phyloP scores from a whole-genome alignment of 2,888 invertebrate genomes.

The Idaea aversata region DNA sequence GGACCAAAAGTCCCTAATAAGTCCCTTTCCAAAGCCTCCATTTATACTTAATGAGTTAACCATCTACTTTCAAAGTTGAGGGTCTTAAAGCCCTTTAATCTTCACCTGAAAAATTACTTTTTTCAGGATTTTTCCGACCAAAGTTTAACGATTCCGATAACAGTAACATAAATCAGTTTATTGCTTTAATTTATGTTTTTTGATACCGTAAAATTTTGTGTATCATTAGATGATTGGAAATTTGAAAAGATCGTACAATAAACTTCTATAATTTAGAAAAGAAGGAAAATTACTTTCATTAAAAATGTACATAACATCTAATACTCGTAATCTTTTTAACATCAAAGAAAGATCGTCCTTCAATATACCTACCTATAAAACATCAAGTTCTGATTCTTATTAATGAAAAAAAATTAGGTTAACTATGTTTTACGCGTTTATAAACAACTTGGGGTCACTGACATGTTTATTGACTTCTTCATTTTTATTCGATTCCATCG shows the following conservation, averaged over 20 bases:
- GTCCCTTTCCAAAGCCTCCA: constrained; percentile 27
- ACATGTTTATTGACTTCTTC: constrained; percentile 10
- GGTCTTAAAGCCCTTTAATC: constrained; percentile 34
- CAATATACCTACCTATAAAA: too few relatives aligned
- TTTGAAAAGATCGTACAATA: background rate
- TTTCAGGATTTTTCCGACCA: constrained; percentile 28
- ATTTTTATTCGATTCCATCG: constrained; percentile 10
- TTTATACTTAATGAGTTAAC: constrained; percentile 31
- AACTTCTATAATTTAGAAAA: too few relatives aligned
- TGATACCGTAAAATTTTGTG: constrained; percentile 17
- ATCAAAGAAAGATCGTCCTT: too few relatives aligned
- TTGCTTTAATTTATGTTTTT: constrained; percentile 17
- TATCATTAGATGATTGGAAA: constrained; percentile 7
- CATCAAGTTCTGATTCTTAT: constrained; percentile 13
- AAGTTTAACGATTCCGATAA: constrained; percentile 35
- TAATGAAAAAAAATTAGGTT: constrained; percentile 21
- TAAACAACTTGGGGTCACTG: constrained; percentile 18
- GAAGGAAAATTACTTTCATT: too few relatives aligned
- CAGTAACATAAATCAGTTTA: constrained; percentile 35
- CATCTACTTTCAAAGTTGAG: constrained; percentile 25
- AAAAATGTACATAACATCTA: too few relatives aligned
- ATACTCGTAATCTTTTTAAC: too few relatives aligned
- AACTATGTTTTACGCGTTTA: constrained; percentile 21
- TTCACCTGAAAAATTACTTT: constrained; percentile 36
- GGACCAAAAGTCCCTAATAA: constrained; percentile 19